Base-by-base conservation (phyloP, 2,888 invertebrate genomes). In the Cremastinae sp. region DNA sequence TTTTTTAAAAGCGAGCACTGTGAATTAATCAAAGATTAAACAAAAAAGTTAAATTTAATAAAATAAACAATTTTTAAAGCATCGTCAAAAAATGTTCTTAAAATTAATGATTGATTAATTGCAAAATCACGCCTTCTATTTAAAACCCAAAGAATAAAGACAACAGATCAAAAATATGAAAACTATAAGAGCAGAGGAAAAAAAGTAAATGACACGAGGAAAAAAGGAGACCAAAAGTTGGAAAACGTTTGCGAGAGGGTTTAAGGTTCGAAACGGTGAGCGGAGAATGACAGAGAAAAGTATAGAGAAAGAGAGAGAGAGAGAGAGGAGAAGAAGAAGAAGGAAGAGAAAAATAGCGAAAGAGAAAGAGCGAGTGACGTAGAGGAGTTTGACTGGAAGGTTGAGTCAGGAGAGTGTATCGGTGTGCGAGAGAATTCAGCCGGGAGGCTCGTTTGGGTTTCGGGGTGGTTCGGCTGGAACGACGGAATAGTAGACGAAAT, bases 401-500 rank as follows among this genome's bases (percentile, higher is more conserved):
- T 61, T 61, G 69, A 41, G 64, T 36, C 56, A 47, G 62, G 22
- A 28, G 51, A 36, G 58, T 36, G 45, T 62, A 28, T 64, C 51
- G 47, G 61, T 41, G 64, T 69, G 75, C 71, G 72, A 38, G 71
- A 61, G 62, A 74, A 58, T 58, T 61, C 16, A 41, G 62, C 76
- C 58, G 68, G 47, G 65, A 51, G 61, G 71, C 80, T 78, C 71
- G 74, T 62, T 71, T 75, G 74, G 74, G 77, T 74, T 73, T 70
- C 61, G 72, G 53, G 61, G 74, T 69, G 77, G 72, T 73, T 70
- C 61, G 72, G 53, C 56, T 47, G 56, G 53, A 64, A 38, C 64
- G 66, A 74, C 66, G 53, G 77, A 75, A 78, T 77, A 78, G 75
- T 70, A 78, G 78, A 65, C 53, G 78, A 79, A 71, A 78, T 59